phyloP scores from a whole-genome alignment of 37 sponge, comb jelly and placozoan genomes.

The Bolinopsis microptera region DNA sequence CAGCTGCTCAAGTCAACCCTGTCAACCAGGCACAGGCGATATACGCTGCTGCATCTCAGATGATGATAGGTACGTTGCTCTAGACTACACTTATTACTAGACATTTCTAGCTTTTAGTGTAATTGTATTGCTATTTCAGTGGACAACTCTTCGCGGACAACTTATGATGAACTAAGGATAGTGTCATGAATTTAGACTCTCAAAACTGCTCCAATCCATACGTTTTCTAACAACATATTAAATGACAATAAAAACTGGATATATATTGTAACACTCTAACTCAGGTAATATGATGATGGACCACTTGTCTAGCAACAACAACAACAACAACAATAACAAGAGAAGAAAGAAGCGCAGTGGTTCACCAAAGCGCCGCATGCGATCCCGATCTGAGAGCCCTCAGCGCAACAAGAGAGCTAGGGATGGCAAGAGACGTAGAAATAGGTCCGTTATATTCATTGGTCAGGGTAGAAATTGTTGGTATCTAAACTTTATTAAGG shows the following conservation, averaged over 20 bases:
- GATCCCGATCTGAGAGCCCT: conserved; percentile 19
- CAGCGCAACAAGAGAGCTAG: neutral
- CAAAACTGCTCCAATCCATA: no score
- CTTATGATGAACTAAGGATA: no score
- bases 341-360: neutral
- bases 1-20: neutral
- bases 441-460: neutral
- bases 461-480: no score
- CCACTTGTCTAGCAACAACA: neutral
- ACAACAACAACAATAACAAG: neutral
- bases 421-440: neutral
- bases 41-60: conserved; percentile 32
- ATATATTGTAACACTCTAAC: no score
- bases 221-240: neutral
- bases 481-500: no score
- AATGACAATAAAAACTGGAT: no score
- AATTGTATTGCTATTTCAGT: neutral
- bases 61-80: conserved; percentile 21
- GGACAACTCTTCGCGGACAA: no score
- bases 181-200: no score
- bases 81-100: neutral
- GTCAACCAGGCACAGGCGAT: neutral
- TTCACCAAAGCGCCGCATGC: conserved; percentile 10
- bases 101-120: neutral
- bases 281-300: conserved; percentile 37